A percentile compares a stretch with the other conserved stretches of the same genome.
Conservation (phyloP, 2,797 vertebrate species). For the Cuniculus paca region DNA sequence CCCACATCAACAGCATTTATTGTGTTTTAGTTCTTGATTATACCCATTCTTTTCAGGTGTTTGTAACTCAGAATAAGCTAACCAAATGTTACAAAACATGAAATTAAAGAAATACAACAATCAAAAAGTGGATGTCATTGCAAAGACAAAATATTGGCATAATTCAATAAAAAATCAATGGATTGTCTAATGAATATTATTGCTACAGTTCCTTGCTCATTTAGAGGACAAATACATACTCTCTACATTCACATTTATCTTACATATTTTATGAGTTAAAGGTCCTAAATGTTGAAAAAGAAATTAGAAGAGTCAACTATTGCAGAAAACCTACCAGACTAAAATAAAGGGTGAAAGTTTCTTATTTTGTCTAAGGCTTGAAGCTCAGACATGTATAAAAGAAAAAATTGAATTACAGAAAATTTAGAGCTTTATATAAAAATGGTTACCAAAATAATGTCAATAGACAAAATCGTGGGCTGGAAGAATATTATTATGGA, state of each 20-base stretch:
- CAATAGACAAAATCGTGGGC: neutral
- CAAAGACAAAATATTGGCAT: neutral
- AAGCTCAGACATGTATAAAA: neutral
- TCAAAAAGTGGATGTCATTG: neutral
- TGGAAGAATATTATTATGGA: neutral
- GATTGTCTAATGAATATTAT: neutral
- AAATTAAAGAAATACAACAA: conserved; percentile 60
- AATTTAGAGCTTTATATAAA: neutral
- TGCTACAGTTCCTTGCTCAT: neutral
- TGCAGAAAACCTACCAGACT: neutral
- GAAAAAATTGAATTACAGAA: neutral
- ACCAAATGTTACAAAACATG: neutral
- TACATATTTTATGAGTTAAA: neutral
- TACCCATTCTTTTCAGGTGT: neutral
- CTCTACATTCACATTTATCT: neutral
- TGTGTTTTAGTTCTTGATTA: neutral
- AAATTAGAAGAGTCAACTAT: neutral
- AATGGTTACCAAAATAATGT: neutral
- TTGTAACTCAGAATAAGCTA: neutral
- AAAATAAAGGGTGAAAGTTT: neutral
- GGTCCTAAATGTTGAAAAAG: neutral
- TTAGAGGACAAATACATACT: neutral
- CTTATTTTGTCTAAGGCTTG: neutral
- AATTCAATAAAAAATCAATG: neutral
- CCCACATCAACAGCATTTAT: neutral